Conservation (phyloP, 64 coral and sea anemone genomes). For the Cladopsammia gracilis region DNA sequence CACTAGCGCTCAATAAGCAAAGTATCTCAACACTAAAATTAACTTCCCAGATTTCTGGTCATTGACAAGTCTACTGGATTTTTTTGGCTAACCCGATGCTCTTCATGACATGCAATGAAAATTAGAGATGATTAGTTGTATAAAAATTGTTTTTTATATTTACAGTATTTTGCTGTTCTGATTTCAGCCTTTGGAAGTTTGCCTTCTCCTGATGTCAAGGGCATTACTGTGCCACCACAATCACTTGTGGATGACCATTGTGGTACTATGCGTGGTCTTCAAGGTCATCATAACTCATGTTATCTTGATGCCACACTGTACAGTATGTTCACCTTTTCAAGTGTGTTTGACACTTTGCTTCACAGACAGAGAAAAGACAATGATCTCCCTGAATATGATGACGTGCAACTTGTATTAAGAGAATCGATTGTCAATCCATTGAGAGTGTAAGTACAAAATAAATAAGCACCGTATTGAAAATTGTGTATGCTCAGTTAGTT, state of each 20-base stretch:
- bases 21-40: too few species aligned
- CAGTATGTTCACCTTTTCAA: slow-evolving; percentile 87
- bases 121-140: too few species aligned
- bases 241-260: background rate
- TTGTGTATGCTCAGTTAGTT: too few species aligned
- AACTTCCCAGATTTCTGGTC: too few species aligned
- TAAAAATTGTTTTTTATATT: too few species aligned
- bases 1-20: too few species aligned
- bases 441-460: slow-evolving; percentile 66
- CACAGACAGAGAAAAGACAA: slow-evolving; percentile 29
- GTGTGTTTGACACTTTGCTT: slow-evolving; percentile 90
- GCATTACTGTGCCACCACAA: slow-evolving; percentile 62
- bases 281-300: slow-evolving; percentile 98
- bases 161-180: too few species aligned
- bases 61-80: too few species aligned
- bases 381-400: slow-evolving; percentile 88
- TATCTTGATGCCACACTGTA: slow-evolving; percentile 96
- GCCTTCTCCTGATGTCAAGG: slow-evolving; percentile 47
- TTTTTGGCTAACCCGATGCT: too few species aligned
- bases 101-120: too few species aligned
- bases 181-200: slow-evolving; percentile 84
- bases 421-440: slow-evolving; percentile 92
- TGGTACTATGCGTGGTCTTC: slow-evolving; percentile 83
- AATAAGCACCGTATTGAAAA: too few species aligned
- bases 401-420: slow-evolving; percentile 89